phyloP scores from a whole-genome alignment of 2,113 vertebrate genomes.

The Tupaia tana region DNA sequence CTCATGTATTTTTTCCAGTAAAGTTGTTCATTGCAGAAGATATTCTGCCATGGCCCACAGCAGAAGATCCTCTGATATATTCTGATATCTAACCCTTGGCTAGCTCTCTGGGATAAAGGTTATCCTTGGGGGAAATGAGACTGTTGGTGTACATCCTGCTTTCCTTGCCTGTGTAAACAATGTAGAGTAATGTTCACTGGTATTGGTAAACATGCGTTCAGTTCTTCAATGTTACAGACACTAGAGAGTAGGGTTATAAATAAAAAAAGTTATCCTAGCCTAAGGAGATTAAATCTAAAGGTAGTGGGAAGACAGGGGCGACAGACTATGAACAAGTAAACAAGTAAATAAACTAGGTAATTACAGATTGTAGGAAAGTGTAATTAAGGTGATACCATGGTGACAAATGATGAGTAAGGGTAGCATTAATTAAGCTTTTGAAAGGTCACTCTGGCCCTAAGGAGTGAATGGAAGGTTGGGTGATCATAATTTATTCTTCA shows the following conservation, averaged over 20 bases:
- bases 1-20: neutral
- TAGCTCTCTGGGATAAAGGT: neutral
- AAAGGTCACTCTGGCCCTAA: neutral
- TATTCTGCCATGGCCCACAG: neutral
- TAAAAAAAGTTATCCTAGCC: neutral
- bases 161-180: neutral
- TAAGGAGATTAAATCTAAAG: neutral
- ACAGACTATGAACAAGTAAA: neutral
- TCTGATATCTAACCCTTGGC: neutral
- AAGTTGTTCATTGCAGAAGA: neutral
- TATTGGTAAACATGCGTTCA: neutral
- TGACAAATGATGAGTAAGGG: neutral
- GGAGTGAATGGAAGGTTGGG: neutral
- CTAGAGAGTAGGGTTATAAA: neutral
- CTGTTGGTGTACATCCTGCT: fast-evolving
- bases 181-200: neutral
- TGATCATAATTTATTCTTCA: neutral
- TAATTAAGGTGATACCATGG: neutral
- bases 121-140: neutral
- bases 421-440: neutral
- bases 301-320: fast-evolving
- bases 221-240: neutral
- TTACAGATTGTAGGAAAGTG: neutral
- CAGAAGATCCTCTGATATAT: neutral
- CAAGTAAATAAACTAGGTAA: neutral